Evolutionary conservation across 2,113 vertebrate genomes (phyloP), one percentile per base, ranked within the genome.

Genomic region (Cnemophilus loriae): DNA sequence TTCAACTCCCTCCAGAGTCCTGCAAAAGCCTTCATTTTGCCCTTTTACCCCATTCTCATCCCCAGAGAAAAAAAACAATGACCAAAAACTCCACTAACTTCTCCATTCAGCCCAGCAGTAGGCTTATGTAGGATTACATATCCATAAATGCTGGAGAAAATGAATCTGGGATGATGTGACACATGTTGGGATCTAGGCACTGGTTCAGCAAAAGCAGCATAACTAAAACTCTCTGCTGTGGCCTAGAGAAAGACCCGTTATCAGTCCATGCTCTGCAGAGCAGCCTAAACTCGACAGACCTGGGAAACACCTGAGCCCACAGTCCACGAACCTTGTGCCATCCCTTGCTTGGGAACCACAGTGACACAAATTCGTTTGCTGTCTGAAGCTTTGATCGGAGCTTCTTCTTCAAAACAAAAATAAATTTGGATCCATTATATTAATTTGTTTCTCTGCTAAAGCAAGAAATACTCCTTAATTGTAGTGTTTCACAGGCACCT

Each of bases 261-360:
- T 19, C 26, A 60, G n/a, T 10, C 13, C 14, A 13, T 11, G 42
- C 12, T 23, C 41, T 64, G 33, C 49, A 85, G 41, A 82, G 23
- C 33, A 75, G 19, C 24, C 39, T 37, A 4, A 89, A 39, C 11
- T 60, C 52, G 35, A 56, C 11, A 85, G 41, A 73, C 2, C 16
- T 16, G 37, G 49, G 46, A 69, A 83, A 65, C 32, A 30, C 16
- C 32, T 33, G 18, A 73, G 41, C 16, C 30, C 74, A 42, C 1
- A 27, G 9, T 8, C 23, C 63, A 42, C 1, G 1, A 91, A 64
- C 16, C 6, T 65, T 1, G 0, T 33, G 33, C 10, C 13, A 30
- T 22, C 39, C 32, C 65, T 59, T 70, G 42, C 22, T 63, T 63
- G 30, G 23, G 19, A 69, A 55, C 6, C 14, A 23, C 26, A 78